Evolutionary conservation across 2,888 invertebrate genomes (phyloP).

Genomic region (Proisotoma minuta): DNA sequence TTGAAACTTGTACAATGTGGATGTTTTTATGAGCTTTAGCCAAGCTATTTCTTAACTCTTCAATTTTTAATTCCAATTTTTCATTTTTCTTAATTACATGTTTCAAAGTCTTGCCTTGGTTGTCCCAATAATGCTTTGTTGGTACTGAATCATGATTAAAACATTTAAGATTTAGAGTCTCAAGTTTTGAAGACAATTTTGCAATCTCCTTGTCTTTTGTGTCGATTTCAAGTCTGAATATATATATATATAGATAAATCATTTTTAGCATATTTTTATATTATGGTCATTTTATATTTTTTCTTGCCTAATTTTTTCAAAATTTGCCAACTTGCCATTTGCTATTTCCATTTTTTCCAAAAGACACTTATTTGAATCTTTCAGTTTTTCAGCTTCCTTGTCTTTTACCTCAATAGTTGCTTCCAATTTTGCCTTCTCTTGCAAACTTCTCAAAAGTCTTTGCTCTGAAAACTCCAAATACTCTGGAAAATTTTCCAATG

Average conservation of each 20-base stretch:
- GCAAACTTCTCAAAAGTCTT: slow-evolving; percentile 14
- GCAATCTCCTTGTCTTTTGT: too few relatives aligned
- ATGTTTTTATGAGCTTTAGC: slow-evolving; percentile 14
- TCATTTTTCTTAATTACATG: too few relatives aligned
- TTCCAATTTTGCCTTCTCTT: slow-evolving; percentile 20
- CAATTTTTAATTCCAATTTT: slow-evolving; percentile 17
- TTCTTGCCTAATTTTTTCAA: too few relatives aligned
- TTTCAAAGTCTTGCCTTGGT: too few relatives aligned
- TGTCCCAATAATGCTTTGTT: too few relatives aligned
- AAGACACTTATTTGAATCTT: slow-evolving; percentile 10
- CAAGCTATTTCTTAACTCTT: slow-evolving; percentile 21
- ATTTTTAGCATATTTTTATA: too few relatives aligned
- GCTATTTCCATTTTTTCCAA: background rate
- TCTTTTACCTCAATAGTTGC: slow-evolving; percentile 14
- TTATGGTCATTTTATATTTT: too few relatives aligned
- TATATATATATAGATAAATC: too few relatives aligned
- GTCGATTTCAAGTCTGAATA: too few relatives aligned
- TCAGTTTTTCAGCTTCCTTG: slow-evolving; percentile 5
- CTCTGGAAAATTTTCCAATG: slow-evolving; percentile 36
- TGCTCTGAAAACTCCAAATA: slow-evolving; percentile 39
- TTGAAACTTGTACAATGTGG: slow-evolving; percentile 18
- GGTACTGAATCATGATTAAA: background rate
- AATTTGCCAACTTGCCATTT: slow-evolving; percentile 19
- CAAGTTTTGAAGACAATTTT: too few relatives aligned
- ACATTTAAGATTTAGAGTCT: too few relatives aligned